Conservation (phyloP, 2,797 vertebrate species). For the Trichosurus vulpecula region DNA sequence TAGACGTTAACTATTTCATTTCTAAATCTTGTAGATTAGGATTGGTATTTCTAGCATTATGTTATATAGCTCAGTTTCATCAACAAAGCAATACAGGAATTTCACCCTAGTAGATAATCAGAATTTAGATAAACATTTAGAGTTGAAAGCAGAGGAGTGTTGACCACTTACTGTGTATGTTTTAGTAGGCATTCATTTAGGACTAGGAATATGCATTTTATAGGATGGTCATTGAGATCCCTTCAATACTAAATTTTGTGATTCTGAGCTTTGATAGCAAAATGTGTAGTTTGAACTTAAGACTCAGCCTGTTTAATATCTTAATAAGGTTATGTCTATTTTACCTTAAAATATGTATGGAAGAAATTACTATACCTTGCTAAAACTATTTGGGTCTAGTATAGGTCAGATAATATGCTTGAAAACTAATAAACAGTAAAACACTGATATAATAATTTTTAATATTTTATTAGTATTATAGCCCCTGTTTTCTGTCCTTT, state of each 20-base stretch:
- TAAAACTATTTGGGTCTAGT: constrained; percentile 29
- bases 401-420: constrained; percentile 27
- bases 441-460: constrained; percentile 31
- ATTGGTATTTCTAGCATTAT: not conserved
- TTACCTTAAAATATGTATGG: constrained; percentile 25
- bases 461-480: constrained; percentile 1
- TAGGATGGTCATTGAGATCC: not conserved
- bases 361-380: constrained; percentile 26
- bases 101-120: not conserved
- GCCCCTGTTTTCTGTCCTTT: constrained; percentile 53
- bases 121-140: not conserved
- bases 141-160: not conserved
- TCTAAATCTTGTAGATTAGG: not conserved
- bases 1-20: not conserved
- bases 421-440: constrained; percentile 30
- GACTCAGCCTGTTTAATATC: not conserved
- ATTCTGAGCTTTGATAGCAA: not conserved
- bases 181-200: not conserved
- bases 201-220: not conserved
- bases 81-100: not conserved
- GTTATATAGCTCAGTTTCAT: not conserved
- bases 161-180: not conserved
- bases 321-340: constrained; percentile 44
- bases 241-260: not conserved
- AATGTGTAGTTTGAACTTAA: not conserved